A percentile compares a stretch with the other conserved stretches of the same genome.
phyloP scores from a whole-genome alignment of 2,113 vertebrate species.

The Cranoglanis bouderius region DNA sequence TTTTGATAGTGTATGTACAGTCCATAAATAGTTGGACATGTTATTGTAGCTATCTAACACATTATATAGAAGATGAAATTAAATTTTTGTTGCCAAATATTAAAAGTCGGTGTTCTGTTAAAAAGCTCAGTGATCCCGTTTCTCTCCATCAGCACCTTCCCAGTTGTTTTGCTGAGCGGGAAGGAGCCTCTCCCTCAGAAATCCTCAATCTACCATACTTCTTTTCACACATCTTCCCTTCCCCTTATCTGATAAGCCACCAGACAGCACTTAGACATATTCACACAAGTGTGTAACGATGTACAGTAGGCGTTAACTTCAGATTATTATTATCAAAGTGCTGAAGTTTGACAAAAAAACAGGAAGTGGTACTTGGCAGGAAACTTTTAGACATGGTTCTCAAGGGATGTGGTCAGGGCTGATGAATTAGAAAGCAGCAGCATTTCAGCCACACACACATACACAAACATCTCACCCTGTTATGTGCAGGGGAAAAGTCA shows the following conservation, averaged over 20 bases:
- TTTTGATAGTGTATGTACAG: neutral
- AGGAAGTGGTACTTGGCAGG: conserved; percentile 32
- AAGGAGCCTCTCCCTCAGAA: conserved; percentile 11
- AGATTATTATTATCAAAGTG: conserved; percentile 15
- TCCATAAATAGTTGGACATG: neutral
- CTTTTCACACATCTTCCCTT: conserved; percentile 52
- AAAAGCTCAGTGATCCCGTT: conserved; percentile 8
- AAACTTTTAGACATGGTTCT: conserved; percentile 21
- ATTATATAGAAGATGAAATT: neutral
- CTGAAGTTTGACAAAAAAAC: conserved; percentile 20
- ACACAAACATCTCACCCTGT: neutral
- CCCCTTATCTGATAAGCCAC: conserved; percentile 46
- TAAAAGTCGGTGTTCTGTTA: neutral
- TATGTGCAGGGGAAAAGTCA: no score
- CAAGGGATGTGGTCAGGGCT: neutral
- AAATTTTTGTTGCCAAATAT: conserved; percentile 8
- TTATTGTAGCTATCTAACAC: neutral
- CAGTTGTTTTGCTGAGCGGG: conserved; percentile 37
- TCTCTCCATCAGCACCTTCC: conserved; percentile 32
- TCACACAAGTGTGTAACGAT: neutral
- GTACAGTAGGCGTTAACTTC: neutral
- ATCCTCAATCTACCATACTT: conserved; percentile 5
- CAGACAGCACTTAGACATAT: conserved; percentile 23
- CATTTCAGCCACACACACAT: neutral
- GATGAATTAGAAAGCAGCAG: neutral